These are phyloP conservation scores for Ectobius pallidus DNA, from an alignment of 2,888 invertebrate genomes.

Conservation along the genomic window DNA sequence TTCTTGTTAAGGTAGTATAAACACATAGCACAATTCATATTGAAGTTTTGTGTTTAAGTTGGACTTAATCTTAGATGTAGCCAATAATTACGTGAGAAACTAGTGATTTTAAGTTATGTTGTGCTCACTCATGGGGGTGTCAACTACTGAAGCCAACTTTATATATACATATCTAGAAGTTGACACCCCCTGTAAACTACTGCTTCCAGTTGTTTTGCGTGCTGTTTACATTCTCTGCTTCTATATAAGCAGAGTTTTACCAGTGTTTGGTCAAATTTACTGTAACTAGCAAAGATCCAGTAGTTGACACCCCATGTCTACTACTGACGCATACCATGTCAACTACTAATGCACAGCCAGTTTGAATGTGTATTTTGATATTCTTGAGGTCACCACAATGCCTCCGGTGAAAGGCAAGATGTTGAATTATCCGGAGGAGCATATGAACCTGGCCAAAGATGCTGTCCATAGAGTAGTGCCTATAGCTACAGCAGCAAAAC, in stretches of 20 bases:
- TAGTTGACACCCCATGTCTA: background rate
- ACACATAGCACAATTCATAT: background rate
- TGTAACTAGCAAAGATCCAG: background rate
- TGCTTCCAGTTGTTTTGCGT: no score
- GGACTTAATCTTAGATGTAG: background rate
- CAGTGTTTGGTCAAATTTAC: background rate
- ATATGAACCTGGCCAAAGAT: conserved; percentile 1
- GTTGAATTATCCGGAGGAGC: background rate
- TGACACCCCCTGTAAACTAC: background rate
- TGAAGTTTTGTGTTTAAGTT: background rate
- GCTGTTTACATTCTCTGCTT: no score
- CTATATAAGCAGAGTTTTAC: no score
- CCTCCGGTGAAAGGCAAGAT: no score
- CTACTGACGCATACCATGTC: background rate
- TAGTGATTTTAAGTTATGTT: background rate
- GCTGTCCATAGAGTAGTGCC: background rate
- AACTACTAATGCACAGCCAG: no score
- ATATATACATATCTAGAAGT: background rate
- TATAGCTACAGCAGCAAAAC: background rate
- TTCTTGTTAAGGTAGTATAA: background rate
- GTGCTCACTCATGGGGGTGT: no score
- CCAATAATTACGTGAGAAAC: background rate
- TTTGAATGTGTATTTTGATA: no score
- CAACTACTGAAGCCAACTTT: background rate
- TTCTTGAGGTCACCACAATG: no score